Conservation (phyloP, 2,113 vertebrate genomes). For the Agapornis roseicollis region DNA sequence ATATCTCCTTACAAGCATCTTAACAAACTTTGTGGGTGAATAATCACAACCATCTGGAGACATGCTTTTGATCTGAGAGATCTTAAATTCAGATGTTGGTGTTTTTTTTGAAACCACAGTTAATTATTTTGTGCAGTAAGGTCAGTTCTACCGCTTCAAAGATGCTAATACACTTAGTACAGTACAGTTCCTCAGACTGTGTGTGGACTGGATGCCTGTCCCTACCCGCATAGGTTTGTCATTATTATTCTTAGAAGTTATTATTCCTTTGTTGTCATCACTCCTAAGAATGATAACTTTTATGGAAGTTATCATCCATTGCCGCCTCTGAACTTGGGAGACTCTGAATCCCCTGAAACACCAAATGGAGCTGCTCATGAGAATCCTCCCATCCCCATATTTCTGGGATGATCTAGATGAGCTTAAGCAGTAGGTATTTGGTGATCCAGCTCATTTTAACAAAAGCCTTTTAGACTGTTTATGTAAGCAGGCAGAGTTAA, state of each 20-base stretch:
- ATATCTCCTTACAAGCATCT: neutral
- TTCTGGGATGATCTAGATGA: neutral
- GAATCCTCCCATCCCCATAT: neutral
- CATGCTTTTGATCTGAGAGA: neutral
- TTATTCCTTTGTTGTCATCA: neutral
- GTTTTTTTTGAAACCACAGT: neutral
- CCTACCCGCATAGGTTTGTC: neutral
- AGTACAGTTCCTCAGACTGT: neutral
- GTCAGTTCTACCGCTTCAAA: neutral
- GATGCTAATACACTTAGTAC: neutral
- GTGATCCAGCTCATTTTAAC: conserved; percentile 25
- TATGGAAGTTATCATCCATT: neutral
- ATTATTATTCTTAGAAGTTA: neutral
- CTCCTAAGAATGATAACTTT: neutral
- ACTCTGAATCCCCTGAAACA: neutral
- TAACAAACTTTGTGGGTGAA: neutral
- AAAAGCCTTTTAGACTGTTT: neutral
- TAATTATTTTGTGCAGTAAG: neutral
- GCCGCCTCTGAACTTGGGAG: neutral
- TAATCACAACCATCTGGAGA: neutral
- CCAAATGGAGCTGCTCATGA: neutral
- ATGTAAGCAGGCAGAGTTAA: neutral
- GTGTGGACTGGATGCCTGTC: neutral
- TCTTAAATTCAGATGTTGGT: neutral
- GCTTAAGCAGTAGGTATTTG: conserved; percentile 21